Evolutionary conservation across 2,797 vertebrate species (phyloP), one percentile per base, ranked within the genome.

Genomic region (Typhlichthys eigenmanni): DNA sequence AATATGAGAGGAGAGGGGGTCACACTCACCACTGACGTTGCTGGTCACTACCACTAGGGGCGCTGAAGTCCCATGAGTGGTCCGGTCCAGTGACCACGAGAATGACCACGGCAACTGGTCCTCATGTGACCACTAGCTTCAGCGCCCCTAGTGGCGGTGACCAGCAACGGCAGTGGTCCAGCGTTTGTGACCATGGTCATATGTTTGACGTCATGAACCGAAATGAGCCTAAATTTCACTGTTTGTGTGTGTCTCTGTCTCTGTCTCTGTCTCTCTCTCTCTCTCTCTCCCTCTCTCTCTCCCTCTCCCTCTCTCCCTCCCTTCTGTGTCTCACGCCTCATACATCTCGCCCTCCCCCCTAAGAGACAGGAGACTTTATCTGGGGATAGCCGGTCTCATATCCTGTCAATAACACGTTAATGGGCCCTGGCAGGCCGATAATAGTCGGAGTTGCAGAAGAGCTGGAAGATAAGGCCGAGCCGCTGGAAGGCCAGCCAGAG

Each of bases 341-440:
- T 46, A 61, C 55, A 51, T 66, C 67, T 72, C 66, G 50, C 69
- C 71, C 71, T 67, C 53, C 79, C 81, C 75, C 76, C 73, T 2
- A 68, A 68, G 76, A 81, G 71, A 48, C 19, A 53, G 66, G 73
- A 71, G 58, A 63, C 65, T 68, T 77, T 82, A 82, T 82, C 76
- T 63, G 57, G 60, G 49, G 57, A 29, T 13, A 48, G 69, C 77
- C 69, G 58, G 81, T 85, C 85, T 91, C 83, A 87, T 90, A 88
- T 85, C 85, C 82, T 52, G 61, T 90, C 90, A 89, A 88, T 90
- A 89, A 89, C 79, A 76, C 80, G 78, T 83, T 92, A 91, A 92
- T 90, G 74, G 88, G 76, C 75, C 86, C 74, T 32, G 60, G 76
- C 74, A 74, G 82, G 70, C 69, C 78, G 87, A 88, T 85, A 85